Evolutionary conservation across 2,888 invertebrate species (phyloP).

Genomic region (Drosophila kuntzei): DNA sequence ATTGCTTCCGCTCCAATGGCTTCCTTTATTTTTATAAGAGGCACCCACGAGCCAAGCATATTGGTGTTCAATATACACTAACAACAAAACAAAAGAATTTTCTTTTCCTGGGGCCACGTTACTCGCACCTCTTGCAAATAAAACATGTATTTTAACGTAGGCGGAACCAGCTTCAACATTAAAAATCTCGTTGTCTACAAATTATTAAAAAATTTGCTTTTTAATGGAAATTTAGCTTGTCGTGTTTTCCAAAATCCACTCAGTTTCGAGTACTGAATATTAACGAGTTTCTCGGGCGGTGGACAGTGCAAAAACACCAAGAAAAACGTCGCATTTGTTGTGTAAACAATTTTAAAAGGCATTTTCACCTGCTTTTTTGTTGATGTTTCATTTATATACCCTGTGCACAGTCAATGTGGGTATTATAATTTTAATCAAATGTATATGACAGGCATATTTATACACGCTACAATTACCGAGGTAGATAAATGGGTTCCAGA

Average conservation of each 20-base stretch:
- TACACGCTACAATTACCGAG: too few relatives aligned
- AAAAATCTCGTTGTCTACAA: neutral
- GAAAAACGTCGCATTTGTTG: constrained; percentile 37
- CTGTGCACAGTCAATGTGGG: neutral
- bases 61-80: constrained; percentile 10
- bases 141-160: neutral
- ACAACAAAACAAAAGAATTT: constrained; percentile 12
- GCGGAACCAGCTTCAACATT: neutral
- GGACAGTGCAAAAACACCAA: constrained; percentile 5
- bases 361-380: constrained; percentile 21
- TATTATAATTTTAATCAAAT: too few relatives aligned
- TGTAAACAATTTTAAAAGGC: constrained; percentile 46
- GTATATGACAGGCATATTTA: too few relatives aligned
- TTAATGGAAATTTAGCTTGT: constrained; percentile 11
- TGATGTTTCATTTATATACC: constrained; percentile 3
- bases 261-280: constrained; percentile 21
- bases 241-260: constrained; percentile 16
- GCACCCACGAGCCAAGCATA: constrained; percentile 14
- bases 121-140: neutral
- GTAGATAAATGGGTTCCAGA: neutral
- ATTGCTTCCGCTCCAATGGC: constrained; percentile 68
- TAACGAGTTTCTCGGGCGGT: constrained; percentile 18
- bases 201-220: constrained; percentile 16
- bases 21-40: constrained; percentile 53
- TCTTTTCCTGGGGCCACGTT: constrained; percentile 3